Evolutionary conservation across 2,113 vertebrate genomes (phyloP).

Genomic region (Callipepla squamata): DNA sequence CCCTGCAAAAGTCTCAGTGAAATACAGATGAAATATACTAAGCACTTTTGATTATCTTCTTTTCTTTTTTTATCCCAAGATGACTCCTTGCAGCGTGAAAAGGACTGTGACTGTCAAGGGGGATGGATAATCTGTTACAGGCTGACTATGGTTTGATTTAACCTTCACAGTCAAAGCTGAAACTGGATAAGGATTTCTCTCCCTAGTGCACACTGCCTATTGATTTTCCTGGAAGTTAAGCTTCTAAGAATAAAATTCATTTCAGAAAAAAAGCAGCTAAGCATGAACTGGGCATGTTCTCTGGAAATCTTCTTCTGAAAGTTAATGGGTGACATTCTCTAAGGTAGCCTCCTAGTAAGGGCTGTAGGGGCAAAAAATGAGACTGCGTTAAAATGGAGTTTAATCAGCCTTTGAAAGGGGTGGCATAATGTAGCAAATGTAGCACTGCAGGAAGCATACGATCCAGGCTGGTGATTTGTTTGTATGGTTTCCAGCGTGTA

Average conservation of each 20-base stretch:
- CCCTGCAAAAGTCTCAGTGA: neutral
- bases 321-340: neutral
- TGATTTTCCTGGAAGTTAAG: neutral
- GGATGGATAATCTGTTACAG: neutral
- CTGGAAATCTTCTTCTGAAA: neutral
- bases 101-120: neutral
- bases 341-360: neutral
- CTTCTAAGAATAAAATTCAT: neutral
- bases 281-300: neutral
- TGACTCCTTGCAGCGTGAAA: neutral
- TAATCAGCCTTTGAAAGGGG: neutral
- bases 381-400: neutral
- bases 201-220: neutral
- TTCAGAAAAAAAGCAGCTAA: neutral
- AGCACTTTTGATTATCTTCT: neutral
- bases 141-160: neutral
- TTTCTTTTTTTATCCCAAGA: neutral
- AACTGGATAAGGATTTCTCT: neutral
- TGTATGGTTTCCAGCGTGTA: constrained; percentile 26
- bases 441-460: constrained; percentile 5
- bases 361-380: neutral
- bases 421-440: constrained; percentile 36
- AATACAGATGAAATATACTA: neutral
- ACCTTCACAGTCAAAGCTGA: neutral
- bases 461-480: constrained; percentile 37